phyloP scores from a whole-genome alignment of 2,888 invertebrate species.

The Agrochola lota region DNA sequence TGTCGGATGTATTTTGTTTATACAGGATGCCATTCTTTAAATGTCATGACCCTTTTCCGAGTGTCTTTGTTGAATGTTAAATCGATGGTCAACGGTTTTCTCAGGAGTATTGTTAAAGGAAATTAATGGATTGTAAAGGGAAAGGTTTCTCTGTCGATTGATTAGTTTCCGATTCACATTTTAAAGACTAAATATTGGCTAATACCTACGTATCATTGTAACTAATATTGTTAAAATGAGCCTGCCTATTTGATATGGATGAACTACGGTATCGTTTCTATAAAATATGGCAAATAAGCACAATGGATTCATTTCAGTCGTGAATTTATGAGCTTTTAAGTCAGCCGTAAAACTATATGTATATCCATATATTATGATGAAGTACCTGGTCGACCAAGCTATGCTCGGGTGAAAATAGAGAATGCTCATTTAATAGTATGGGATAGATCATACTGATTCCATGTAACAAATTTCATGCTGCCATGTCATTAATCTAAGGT shows the following conservation, averaged over 20 bases:
- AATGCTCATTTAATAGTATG: no score
- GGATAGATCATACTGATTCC: no score
- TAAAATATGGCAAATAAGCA: not conserved
- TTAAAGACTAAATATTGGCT: no score
- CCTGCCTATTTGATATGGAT: not conserved
- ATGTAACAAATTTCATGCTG: no score
- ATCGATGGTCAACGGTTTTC: not conserved
- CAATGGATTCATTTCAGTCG: not conserved
- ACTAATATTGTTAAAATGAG: not conserved
- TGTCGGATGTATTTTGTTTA: conserved; percentile 39
- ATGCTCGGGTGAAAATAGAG: no score
- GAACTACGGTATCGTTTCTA: not conserved
- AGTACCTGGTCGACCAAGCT: no score
- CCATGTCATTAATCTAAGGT: no score
- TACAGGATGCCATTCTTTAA: not conserved
- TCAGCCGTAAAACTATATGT: not conserved
- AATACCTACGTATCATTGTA: not conserved
- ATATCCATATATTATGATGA: no score
- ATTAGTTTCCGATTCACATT: not conserved
- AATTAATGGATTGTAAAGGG: not conserved
- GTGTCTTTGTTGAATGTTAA: not conserved
- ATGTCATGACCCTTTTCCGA: conserved; percentile 19
- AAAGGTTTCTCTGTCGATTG: not conserved
- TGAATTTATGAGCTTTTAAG: not conserved
- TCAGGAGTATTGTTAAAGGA: not conserved